phyloP scores from a whole-genome alignment of 2,888 invertebrate species.

The Nomada flava region DNA sequence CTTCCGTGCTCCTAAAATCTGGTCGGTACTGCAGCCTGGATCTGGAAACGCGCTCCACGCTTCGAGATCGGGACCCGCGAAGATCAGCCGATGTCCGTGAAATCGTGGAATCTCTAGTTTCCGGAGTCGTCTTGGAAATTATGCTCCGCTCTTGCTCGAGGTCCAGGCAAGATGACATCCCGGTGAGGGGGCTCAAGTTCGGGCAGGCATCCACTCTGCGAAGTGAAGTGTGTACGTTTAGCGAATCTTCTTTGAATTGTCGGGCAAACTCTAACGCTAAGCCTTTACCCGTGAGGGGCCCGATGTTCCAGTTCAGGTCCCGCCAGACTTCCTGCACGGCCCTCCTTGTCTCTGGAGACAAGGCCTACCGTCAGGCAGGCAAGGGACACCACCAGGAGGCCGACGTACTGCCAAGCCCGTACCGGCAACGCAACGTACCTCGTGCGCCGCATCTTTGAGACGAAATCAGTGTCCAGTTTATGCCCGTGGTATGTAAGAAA shows the following conservation, averaged over 20 bases:
- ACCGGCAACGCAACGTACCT: constrained; percentile 80
- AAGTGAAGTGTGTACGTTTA: neutral
- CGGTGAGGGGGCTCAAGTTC: constrained; percentile 67
- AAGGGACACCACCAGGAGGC: constrained; percentile 79
- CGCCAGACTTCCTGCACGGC: constrained; percentile 79
- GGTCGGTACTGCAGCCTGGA: constrained; percentile 5
- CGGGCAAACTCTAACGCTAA: neutral
- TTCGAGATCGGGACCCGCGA: constrained; percentile 46
- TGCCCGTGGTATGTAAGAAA: neutral
- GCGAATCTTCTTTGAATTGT: too few species aligned
- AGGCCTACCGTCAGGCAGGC: constrained; percentile 80
- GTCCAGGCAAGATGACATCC: constrained; percentile 29
- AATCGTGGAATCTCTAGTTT: neutral
- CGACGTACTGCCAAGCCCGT: constrained; percentile 80
- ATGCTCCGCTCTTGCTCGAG: constrained; percentile 23
- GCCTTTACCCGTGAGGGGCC: constrained; percentile 80
- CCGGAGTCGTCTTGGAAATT: neutral
- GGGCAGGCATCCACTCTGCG: constrained; percentile 79
- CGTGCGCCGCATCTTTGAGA: constrained; percentile 76
- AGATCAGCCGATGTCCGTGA: neutral
- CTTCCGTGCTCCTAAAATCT: constrained; percentile 3
- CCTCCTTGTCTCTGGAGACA: constrained; percentile 80
- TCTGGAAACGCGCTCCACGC: constrained; percentile 37
- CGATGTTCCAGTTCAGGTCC: constrained; percentile 80
- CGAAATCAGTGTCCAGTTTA: neutral